These are phyloP conservation scores for Arrhopalites spinosus DNA, from an alignment of 2,888 invertebrate genomes.

Conservation along the genomic window DNA sequence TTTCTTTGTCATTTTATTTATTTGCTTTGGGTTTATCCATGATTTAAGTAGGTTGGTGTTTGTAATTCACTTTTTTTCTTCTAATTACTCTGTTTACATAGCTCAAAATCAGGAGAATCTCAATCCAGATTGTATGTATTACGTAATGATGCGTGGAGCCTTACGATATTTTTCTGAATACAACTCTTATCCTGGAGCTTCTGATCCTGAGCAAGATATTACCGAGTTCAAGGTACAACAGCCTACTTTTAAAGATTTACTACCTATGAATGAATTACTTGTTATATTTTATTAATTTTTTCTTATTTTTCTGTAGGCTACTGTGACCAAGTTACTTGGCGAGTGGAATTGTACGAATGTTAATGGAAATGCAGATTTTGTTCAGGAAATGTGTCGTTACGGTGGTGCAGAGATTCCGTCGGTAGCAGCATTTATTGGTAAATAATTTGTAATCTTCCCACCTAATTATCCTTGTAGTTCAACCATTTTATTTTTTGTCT, in stretches of 20 bases:
- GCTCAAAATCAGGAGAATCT: conserved; percentile 78
- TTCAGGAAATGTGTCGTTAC: conserved; percentile 93
- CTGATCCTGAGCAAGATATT: conserved; percentile 85
- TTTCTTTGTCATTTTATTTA: conserved; percentile 14
- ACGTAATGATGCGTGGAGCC: conserved; percentile 86
- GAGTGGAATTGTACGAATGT: conserved; percentile 82
- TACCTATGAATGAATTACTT: background rate
- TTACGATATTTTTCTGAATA: conserved; percentile 88
- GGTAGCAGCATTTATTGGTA: conserved; percentile 84
- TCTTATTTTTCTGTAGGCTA: too few species aligned
- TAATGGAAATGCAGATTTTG: conserved; percentile 83
- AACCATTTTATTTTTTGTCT: background rate
- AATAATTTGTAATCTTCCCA: conserved; percentile 31
- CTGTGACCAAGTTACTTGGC: conserved; percentile 69
- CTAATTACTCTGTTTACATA: conserved; percentile 57
- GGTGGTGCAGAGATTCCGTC: conserved; percentile 95
- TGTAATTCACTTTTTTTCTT: background rate
- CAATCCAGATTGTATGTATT: conserved; percentile 85
- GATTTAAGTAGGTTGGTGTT: background rate
- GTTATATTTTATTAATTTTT: background rate
- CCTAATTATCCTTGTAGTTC: background rate
- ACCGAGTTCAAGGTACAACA: conserved; percentile 79
- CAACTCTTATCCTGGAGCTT: conserved; percentile 87
- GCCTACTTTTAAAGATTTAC: too few species aligned
- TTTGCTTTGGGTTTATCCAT: background rate